Evolutionary conservation across 2,888 invertebrate species (phyloP).

Genomic region (Chorisops tibialis): DNA sequence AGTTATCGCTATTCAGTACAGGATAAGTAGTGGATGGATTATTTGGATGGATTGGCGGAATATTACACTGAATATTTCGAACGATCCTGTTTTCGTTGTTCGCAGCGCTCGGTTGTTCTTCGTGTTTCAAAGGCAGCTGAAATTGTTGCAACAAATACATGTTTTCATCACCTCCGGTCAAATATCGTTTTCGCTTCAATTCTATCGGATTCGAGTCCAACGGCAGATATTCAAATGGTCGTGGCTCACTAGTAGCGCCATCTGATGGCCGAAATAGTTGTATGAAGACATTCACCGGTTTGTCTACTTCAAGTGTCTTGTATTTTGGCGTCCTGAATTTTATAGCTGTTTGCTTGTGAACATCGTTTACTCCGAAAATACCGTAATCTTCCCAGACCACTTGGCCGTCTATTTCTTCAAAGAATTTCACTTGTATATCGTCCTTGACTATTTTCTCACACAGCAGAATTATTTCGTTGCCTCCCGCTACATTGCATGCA

Average conservation of each 20-base stretch:
- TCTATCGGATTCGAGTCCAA: conserved; percentile 61
- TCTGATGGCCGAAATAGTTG: conserved; percentile 77
- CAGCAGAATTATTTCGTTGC: conserved; percentile 78
- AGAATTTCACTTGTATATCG: conserved; percentile 81
- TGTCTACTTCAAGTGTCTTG: conserved; percentile 59
- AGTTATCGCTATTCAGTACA: too few species aligned
- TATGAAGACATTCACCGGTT: conserved; percentile 68
- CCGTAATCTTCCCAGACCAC: conserved; percentile 74
- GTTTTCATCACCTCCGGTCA: not conserved
- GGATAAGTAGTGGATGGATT: too few species aligned
- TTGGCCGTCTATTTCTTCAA: conserved; percentile 62
- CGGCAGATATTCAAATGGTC: conserved; percentile 76
- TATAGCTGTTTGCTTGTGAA: conserved; percentile 79
- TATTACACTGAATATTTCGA: too few species aligned
- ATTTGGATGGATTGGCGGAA: too few species aligned
- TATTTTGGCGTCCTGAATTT: conserved; percentile 72
- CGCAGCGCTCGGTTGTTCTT: too few species aligned
- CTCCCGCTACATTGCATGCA: conserved; percentile 73
- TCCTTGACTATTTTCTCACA: conserved; percentile 85
- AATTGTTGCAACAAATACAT: not conserved
- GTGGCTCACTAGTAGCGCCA: conserved; percentile 69
- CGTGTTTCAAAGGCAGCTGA: too few species aligned
- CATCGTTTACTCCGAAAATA: conserved; percentile 70
- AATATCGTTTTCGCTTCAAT: not conserved
- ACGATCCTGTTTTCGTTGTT: too few species aligned